Base-by-base conservation (phyloP, 2,797 vertebrate species). In the Rhynchotus rufescens region DNA sequence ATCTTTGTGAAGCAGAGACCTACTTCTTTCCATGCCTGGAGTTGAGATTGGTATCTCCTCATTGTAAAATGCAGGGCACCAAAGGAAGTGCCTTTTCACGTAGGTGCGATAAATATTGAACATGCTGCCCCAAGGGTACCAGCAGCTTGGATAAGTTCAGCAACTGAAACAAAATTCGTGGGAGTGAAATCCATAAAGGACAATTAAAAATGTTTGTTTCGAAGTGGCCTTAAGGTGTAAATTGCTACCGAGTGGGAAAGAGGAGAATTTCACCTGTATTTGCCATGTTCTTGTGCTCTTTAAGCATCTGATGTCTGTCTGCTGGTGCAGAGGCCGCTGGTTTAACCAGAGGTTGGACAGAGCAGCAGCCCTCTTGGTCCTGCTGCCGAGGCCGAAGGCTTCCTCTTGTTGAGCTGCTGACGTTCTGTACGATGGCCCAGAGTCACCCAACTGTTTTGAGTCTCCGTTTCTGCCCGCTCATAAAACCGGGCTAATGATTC, bases 401-500 rank as follows among this genome's bases (percentile, higher is more conserved):
- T 83, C 28, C 28, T 25, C 54, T 42, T 10, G 30, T 20, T 78
- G 15, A 6, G 67, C 88, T 2, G 1, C 65, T 65, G 72, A 9
- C 2, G 57, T 68, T 73, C 17, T 54, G 2, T 1, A 2, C 40
- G 64, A 54, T 64, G 69, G 40, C 66, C 7, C 51, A 73, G 60
- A 84, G 60, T 36, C 3, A n/a, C 66, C 62, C 87, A 68, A 78
- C 64, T 89, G 51, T 75, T 54, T 57, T 6, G 0, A 68, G 81
- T 76, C 76, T 91, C 75, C n/a, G 1, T 91, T 93, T 61, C 81
- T 87, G 57, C 87, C 40, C 0, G 0, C 74, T 92, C 76, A 3
- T 93, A 87, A 78, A 89, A 78, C 90, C 76, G 73, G 86, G 90
- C 94, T 95, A 93, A 95, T 92, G 90, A 92, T 67, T 94, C 81